Evolutionary conservation across 2,888 invertebrate genomes (phyloP).

Genomic region (Notodonta dromedarius): DNA sequence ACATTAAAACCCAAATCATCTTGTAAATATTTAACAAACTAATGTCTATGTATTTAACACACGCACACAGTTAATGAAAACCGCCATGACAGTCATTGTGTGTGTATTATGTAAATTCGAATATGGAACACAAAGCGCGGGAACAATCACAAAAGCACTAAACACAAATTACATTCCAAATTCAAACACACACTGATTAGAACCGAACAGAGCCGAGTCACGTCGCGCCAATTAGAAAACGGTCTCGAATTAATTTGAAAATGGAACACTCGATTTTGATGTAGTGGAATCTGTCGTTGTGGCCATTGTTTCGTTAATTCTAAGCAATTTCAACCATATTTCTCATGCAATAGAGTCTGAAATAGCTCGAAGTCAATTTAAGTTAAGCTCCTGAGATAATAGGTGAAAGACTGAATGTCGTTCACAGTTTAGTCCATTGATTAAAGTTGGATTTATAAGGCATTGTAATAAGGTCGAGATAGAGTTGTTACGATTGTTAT

Average conservation of each 20-base stretch:
- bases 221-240: conserved; percentile 83
- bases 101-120: conserved; percentile 45
- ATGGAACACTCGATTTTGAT: conserved; percentile 83
- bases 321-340: conserved; percentile 33
- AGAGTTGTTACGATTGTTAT: conserved; percentile 15
- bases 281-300: conserved; percentile 73
- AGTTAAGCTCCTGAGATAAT: conserved; percentile 39
- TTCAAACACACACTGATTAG: conserved; percentile 75
- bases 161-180: conserved; percentile 73
- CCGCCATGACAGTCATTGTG: conserved; percentile 22
- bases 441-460: conserved; percentile 41
- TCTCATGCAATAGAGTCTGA: conserved; percentile 20
- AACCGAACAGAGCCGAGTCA: conserved; percentile 69
- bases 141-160: conserved; percentile 59
- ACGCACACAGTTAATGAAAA: background rate
- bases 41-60: background rate
- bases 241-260: conserved; percentile 79
- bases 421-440: conserved; percentile 39
- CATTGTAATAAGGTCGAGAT: conserved; percentile 30
- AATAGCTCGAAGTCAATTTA: conserved; percentile 17
- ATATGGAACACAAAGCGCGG: conserved; percentile 48
- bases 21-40: background rate
- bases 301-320: conserved; percentile 28
- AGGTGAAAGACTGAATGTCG: conserved; percentile 55
- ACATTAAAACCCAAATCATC: background rate